Conservation (phyloP, 2,888 invertebrate genomes). For the Drosophila histrio region DNA sequence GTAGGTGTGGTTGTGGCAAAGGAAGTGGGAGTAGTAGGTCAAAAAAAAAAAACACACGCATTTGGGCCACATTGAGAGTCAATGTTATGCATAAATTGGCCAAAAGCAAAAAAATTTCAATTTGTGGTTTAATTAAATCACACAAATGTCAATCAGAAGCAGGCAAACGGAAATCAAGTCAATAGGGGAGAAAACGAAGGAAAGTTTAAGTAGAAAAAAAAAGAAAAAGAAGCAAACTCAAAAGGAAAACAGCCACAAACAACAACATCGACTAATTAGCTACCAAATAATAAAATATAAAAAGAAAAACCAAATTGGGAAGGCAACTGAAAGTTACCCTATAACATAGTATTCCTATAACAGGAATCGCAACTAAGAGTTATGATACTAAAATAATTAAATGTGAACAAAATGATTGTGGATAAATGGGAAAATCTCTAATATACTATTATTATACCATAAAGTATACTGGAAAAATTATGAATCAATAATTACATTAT, state of each 20-base stretch:
- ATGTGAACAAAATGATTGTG: too few relatives aligned
- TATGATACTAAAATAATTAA: too few relatives aligned
- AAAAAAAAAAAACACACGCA: neutral
- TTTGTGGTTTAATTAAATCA: conserved; percentile 75
- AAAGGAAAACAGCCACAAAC: conserved; percentile 54
- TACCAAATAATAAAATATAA: conserved; percentile 34
- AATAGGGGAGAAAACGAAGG: neutral
- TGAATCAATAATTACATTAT: too few relatives aligned
- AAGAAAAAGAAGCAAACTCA: too few relatives aligned
- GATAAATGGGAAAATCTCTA: too few relatives aligned
- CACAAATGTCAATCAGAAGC: conserved; percentile 59
- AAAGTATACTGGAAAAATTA: too few relatives aligned
- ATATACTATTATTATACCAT: too few relatives aligned
- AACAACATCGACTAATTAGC: conserved; percentile 68
- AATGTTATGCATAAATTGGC: conserved; percentile 63
- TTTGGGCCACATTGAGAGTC: conserved; percentile 21
- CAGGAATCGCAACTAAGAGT: too few relatives aligned
- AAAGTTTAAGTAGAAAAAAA: neutral
- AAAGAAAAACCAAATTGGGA: too few relatives aligned
- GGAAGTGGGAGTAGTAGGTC: neutral
- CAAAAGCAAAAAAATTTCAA: conserved; percentile 36
- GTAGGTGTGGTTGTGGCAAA: neutral
- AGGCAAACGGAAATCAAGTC: conserved; percentile 16
- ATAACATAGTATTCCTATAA: too few relatives aligned
- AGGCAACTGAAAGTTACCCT: neutral